These are phyloP conservation scores for Serrognathus titanus DNA, from an alignment of 2,888 invertebrate species.

Conservation along the genomic window DNA sequence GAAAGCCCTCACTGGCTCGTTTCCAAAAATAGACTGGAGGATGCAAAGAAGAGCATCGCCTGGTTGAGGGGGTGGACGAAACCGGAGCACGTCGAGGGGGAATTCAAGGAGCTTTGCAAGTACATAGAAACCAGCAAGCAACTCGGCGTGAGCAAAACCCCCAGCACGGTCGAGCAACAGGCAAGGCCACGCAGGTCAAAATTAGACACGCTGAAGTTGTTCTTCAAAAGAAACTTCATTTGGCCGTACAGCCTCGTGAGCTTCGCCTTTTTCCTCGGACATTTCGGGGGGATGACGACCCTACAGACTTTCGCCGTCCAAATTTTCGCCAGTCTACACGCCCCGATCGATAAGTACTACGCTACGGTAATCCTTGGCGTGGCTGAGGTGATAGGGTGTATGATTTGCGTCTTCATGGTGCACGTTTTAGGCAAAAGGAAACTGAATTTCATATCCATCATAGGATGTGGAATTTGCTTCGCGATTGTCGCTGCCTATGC, in stretches of 20 bases:
- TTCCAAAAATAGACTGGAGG: conserved; percentile 60
- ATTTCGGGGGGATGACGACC: conserved; percentile 74
- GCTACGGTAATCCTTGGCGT: conserved; percentile 71
- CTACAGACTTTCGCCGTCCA: conserved; percentile 71
- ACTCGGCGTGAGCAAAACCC: conserved; percentile 18
- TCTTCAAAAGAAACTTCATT: conserved; percentile 61
- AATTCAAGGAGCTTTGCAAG: conserved; percentile 53
- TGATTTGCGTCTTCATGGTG: conserved; percentile 63
- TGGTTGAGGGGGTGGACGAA: conserved; percentile 79
- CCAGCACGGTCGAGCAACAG: conserved; percentile 1
- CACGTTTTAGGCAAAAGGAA: conserved; percentile 72
- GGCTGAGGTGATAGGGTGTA: conserved; percentile 65
- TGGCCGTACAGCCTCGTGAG: conserved; percentile 65
- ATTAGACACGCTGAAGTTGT: conserved; percentile 45
- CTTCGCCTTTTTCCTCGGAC: conserved; percentile 66
- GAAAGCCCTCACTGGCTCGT: conserved; percentile 82
- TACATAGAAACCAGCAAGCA: conserved; percentile 18
- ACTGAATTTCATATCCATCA: conserved; percentile 63
- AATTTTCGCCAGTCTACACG: conserved; percentile 67
- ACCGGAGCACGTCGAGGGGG: conserved; percentile 57
- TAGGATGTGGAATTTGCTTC: conserved; percentile 65
- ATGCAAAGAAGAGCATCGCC: conserved; percentile 67
- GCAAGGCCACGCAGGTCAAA: conserved; percentile 1
- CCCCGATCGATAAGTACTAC: conserved; percentile 72
- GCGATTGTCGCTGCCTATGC: conserved; percentile 59